Conservation (phyloP, 2,113 vertebrate genomes). For the Ammospiza nelsoni region DNA sequence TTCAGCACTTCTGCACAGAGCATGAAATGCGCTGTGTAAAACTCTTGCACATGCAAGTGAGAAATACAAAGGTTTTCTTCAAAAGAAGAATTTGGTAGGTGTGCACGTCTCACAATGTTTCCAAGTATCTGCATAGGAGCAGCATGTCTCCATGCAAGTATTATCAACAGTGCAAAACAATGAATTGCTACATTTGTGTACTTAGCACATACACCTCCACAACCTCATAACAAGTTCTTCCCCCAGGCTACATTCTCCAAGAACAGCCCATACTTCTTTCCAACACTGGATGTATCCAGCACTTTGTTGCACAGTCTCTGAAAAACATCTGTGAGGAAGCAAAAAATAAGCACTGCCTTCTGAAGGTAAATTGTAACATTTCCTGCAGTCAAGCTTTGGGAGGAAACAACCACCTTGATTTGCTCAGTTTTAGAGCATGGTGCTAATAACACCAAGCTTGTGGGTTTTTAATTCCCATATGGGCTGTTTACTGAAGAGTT, state of each 20-base stretch:
- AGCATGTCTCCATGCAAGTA: background rate
- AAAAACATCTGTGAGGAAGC: background rate
- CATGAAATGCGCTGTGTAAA: background rate
- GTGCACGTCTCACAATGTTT: background rate
- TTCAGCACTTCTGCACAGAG: background rate
- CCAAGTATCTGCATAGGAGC: background rate
- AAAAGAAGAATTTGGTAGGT: background rate
- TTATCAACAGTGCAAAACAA: background rate
- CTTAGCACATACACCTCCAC: background rate
- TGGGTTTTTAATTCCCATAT: background rate
- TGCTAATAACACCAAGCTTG: background rate
- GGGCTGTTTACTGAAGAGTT: fast-evolving
- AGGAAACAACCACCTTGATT: background rate
- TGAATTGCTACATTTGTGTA: background rate
- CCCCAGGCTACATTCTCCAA: background rate
- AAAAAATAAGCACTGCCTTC: background rate
- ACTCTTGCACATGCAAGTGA: background rate
- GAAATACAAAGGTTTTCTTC: background rate
- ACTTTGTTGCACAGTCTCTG: background rate
- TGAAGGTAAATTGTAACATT: background rate
- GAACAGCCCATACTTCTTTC: background rate
- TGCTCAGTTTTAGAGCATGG: background rate
- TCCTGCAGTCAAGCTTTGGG: background rate
- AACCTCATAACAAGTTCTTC: background rate
- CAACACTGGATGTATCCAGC: background rate